A percentile compares a stretch with the other conserved stretches of the same genome.
Evolutionary conservation across 2,797 vertebrate species (phyloP).

Genomic region (Tokudaia muenninki): DNA sequence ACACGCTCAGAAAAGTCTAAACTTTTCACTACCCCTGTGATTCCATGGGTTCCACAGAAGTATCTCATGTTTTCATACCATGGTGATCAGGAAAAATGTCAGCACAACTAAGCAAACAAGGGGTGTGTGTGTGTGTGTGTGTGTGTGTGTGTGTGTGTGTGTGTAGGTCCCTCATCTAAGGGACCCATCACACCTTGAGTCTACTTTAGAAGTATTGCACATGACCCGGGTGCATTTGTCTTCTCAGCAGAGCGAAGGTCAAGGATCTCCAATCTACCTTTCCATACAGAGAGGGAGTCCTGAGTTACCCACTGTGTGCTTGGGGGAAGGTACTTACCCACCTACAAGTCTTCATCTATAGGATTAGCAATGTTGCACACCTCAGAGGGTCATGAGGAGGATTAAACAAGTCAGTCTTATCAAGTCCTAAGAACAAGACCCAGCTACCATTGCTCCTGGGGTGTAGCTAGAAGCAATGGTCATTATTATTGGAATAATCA

Average conservation of each 20-base stretch:
- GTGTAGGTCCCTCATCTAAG: not conserved
- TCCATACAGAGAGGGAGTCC: not conserved
- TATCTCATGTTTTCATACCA: not conserved
- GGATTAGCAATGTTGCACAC: not conserved
- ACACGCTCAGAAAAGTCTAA: not conserved
- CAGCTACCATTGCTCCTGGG: not conserved
- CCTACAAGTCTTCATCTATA: not conserved
- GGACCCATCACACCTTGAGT: not conserved
- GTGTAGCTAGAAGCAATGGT: not conserved
- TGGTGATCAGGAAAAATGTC: not conserved
- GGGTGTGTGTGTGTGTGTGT: too few species aligned
- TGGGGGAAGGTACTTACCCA: not conserved
- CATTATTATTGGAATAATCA: conserved; percentile 17
- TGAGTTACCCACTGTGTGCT: too few species aligned
- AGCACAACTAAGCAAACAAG: not conserved
- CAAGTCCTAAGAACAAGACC: not conserved
- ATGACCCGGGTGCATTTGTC: not conserved
- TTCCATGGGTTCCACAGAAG: not conserved
- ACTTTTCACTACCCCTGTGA: not conserved
- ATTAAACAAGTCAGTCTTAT: not conserved
- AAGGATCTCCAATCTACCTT: not conserved
- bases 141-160: too few species aligned
- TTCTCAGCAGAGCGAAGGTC: not conserved
- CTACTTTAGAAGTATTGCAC: not conserved
- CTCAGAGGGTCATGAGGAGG: not conserved